Evolutionary conservation across 2,113 vertebrate species (phyloP), one percentile per base, ranked within the genome.

Genomic region (Oncorhynchus masou): DNA sequence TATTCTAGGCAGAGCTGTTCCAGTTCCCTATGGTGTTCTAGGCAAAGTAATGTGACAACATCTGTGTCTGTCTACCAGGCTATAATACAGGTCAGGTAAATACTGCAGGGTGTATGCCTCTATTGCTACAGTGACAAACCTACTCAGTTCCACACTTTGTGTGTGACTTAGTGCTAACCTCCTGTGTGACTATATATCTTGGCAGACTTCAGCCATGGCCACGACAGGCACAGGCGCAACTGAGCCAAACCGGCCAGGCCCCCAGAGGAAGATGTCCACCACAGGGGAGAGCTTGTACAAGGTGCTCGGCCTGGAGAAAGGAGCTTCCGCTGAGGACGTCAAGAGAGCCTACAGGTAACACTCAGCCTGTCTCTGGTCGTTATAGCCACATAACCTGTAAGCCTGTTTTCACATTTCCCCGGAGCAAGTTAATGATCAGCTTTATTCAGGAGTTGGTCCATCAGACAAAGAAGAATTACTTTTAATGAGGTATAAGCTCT

Each of bases 281-380:
- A 88, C 90, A 3, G 96, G 96, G 65, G 94, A 93, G 68, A 96
- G 92, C 72, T 89, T 97, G 59, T 98, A 97, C 81, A 90, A 93
- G 3, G 91, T 96, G 39, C 87, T 98, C 80, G 96, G 95, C 2
- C 88, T 98, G 82, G 92, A 94, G 89, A 97, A 96, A 85, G 96
- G 96, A 9, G 94, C 96, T 1, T 89, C 95, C 0, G 90, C 94
- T 3, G 96, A 96, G 57, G 96, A 98, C 45, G 89, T 98, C 81
- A 98, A 97, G 90, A 95, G 92, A 74, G 94, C 96, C 0, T 98
- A 98, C 91, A 95, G 97, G 96, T 97, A 83, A 24, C 19, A 24
- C n/a, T 62, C 15, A 20, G 20, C 19, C 19, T 19, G 54, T 51
- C n/a, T 71, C 39, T 31, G 13, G 24, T 20, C 39, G 39, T 45